Evolutionary conservation across 2,888 invertebrate species (phyloP).

Genomic region (Hesperia comma): DNA sequence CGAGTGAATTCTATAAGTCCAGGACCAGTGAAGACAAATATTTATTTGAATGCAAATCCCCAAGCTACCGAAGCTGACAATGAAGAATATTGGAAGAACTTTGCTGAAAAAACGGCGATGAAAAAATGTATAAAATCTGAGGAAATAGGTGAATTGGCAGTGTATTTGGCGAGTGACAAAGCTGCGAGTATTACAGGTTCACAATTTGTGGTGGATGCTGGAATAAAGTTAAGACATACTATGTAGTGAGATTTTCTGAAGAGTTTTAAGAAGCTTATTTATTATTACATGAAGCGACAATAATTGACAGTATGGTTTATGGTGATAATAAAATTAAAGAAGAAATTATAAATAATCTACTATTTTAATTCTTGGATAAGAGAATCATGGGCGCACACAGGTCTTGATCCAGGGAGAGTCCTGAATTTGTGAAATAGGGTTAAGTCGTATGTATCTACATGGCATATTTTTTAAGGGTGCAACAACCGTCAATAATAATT

Average conservation of each 20-base stretch:
- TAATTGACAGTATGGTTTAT: no score
- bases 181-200: conserved; percentile 39
- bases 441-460: no score
- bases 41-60: conserved; percentile 58
- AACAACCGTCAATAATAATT: no score
- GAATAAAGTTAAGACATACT: background rate
- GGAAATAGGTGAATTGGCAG: conserved; percentile 39
- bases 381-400: no score
- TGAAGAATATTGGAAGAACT: conserved; percentile 20
- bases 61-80: conserved; percentile 81
- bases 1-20: conserved; percentile 86
- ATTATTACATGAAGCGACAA: no score
- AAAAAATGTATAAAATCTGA: conserved; percentile 44
- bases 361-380: no score
- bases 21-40: conserved; percentile 41
- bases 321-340: no score
- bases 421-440: no score
- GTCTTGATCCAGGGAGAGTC: no score
- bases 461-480: no score
- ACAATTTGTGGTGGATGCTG: conserved; percentile 9
- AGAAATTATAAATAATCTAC: no score
- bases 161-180: conserved; percentile 40
- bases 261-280: no score
- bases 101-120: conserved; percentile 36
- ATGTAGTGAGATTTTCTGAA: background rate